These are phyloP conservation scores for Argynnis bischoffii DNA, from an alignment of 2,888 invertebrate species.

Conservation along the genomic window DNA sequence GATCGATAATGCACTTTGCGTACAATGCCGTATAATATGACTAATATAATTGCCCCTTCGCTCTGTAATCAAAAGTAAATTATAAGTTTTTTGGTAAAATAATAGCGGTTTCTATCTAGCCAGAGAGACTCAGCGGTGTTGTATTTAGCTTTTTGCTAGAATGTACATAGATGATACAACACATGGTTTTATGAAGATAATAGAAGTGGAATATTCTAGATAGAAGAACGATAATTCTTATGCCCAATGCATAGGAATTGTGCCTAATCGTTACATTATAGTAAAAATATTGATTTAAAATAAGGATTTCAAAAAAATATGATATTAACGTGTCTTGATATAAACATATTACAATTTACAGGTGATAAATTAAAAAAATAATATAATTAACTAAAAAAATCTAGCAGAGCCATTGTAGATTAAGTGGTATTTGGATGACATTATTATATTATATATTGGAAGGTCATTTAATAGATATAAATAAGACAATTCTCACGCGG, in stretches of 20 bases:
- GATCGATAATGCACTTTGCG: constrained; percentile 53
- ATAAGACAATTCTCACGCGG: constrained; percentile 40
- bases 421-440: background rate
- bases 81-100: constrained; percentile 61
- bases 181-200: constrained; percentile 26
- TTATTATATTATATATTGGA: constrained; percentile 1
- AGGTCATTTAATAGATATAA: constrained; percentile 10
- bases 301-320: too few relatives aligned
- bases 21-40: constrained; percentile 64
- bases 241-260: background rate
- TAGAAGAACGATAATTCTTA: constrained; percentile 14
- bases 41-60: constrained; percentile 65
- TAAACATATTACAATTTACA: too few relatives aligned
- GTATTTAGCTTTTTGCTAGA: constrained; percentile 37
- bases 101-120: constrained; percentile 52
- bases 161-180: constrained; percentile 30
- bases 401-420: background rate
- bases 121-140: constrained; percentile 38
- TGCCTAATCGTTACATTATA: background rate
- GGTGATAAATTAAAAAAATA: too few relatives aligned
- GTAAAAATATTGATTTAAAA: background rate
- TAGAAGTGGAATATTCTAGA: constrained; percentile 19
- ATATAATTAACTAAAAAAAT: too few relatives aligned
- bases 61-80: constrained; percentile 70
- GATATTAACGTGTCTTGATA: too few relatives aligned